Conservation (phyloP, 2,113 vertebrate genomes). For the Lamprologus lemairii region DNA sequence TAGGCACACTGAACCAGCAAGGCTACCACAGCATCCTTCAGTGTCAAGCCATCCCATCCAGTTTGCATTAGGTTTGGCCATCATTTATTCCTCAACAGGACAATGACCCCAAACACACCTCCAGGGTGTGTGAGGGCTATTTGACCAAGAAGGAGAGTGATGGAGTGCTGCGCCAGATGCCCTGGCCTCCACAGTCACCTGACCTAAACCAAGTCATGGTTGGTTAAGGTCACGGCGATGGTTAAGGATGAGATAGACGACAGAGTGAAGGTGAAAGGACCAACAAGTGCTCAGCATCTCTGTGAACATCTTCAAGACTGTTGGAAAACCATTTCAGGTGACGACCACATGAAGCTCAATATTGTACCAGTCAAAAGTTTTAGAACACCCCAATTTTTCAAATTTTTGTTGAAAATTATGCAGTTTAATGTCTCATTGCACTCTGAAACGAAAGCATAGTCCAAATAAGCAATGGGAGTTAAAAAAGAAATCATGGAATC, state of each 20-base stretch:
- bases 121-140: background rate
- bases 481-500: background rate
- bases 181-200: background rate
- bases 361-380: background rate
- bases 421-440: background rate
- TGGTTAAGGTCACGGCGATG: background rate
- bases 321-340: background rate
- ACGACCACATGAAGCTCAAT: fast-evolving
- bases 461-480: background rate
- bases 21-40: background rate
- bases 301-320: background rate
- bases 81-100: background rate
- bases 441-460: background rate
- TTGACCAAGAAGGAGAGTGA: background rate
- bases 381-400: fast-evolving
- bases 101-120: background rate
- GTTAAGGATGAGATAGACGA: background rate
- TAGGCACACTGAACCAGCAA: background rate
- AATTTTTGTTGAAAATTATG: background rate
- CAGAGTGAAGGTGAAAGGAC: background rate
- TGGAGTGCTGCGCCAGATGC: background rate
- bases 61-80: background rate
- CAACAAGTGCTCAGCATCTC: background rate
- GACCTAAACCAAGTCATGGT: background rate
- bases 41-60: fast-evolving